Base-by-base conservation (phyloP, 1,140 invertebrate species). In the Drosophila chauvacae region DNA sequence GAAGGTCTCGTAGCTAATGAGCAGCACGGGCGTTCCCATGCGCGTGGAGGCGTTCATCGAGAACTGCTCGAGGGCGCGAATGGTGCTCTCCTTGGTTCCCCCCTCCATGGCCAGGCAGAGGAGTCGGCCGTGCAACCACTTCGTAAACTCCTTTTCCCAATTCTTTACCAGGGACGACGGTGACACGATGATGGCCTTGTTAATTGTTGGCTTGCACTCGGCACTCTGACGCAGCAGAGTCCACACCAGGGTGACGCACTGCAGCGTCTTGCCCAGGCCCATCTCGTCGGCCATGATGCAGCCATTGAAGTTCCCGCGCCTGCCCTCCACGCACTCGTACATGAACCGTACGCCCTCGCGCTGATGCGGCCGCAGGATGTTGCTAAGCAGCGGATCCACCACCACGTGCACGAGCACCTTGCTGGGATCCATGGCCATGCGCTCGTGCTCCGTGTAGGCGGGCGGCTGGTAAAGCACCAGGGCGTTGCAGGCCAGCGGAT, bases 241-340 rank as follows among this genome's bases (percentile, higher is more conserved):
- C 98, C 98, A 99, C 16, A 99, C 93, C 9, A 99, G 93, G 2
- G 98, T 97, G 70, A 99, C 99, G 92, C 99, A 99, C 92, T 99
- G 99, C 11, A 99, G 93, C 10, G 99, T 99, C 93, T 99, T 99
- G 2, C 99, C 99, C 58, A 91, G 57, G 4, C 97, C 98, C 98
- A 99, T 99, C 95, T 99, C 98, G 94, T 99, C 98, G 33, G 98
- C 98, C 98, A 99, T 99, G 42, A 99, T 99, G 87, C 98, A 99
- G 4, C 98, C 98, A 94, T 95, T 97, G 69, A 96, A 97, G 79
- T 95, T 94, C 71, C 97, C 96, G 72, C 95, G 56, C 66, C 94
- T 93, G 16, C 99, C 99, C 37, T 97, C 99, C 2, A 99, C 98
- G 94, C 99, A 99, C 92, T 99, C 98, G 92, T 99, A 99, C 98